Conservation (phyloP, 2,113 vertebrate genomes). For the Eclectus roratus region DNA sequence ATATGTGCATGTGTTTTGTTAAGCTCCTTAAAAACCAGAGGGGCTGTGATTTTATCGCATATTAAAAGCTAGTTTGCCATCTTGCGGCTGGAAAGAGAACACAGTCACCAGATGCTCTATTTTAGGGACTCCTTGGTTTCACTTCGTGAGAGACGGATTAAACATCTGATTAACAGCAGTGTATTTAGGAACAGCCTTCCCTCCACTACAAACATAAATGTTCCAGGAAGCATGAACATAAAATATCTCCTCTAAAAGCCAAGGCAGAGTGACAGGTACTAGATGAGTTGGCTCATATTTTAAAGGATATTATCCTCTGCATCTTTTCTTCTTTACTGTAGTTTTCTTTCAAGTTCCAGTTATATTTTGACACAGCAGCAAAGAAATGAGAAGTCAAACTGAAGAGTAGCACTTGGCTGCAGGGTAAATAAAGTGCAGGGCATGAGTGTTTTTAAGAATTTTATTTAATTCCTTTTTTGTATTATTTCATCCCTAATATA, state of each 20-base stretch:
- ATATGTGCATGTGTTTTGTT: accelerated
- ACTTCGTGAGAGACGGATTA: neutral
- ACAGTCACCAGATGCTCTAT: neutral
- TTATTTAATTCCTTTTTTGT: neutral
- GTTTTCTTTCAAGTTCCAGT: neutral
- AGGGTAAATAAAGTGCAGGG: neutral
- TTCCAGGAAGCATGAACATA: neutral
- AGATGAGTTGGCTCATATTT: neutral
- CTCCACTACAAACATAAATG: neutral
- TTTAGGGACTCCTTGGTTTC: neutral
- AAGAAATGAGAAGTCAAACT: neutral
- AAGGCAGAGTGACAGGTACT: neutral
- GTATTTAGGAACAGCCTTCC: accelerated
- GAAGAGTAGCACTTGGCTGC: neutral
- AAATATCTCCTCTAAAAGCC: neutral
- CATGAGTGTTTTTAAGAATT: neutral
- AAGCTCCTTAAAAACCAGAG: accelerated
- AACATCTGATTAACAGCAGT: neutral
- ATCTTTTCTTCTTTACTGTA: neutral
- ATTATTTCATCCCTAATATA: neutral
- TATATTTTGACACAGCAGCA: neutral
- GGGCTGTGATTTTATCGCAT: neutral
- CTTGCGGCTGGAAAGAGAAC: slow-evolving; percentile 65
- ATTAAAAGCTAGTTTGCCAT: slow-evolving; percentile 63
- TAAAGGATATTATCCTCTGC: neutral